Conservation (phyloP, 2,888 invertebrate species). For the Pollenia griseotomentosa region DNA sequence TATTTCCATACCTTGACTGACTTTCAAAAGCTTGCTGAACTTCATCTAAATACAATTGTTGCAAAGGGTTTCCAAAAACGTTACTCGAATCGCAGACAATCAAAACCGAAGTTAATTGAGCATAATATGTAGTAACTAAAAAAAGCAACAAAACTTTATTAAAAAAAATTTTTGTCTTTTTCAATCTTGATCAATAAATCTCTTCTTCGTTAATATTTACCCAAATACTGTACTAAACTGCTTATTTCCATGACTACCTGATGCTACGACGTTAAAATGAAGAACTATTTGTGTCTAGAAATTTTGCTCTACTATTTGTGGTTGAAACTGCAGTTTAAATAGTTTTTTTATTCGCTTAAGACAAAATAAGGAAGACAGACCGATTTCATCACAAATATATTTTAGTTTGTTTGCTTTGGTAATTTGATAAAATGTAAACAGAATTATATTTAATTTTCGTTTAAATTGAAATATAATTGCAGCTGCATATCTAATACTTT, state of each 20-base stretch:
- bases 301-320: constrained; percentile 41
- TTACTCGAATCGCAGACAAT: constrained; percentile 78
- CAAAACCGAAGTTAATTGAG: constrained; percentile 78
- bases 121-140: constrained; percentile 80
- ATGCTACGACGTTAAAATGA: constrained; percentile 39
- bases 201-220: constrained; percentile 49
- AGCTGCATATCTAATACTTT: constrained; percentile 41
- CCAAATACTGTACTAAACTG: constrained; percentile 59
- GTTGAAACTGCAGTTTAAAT: constrained; percentile 47
- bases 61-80: constrained; percentile 56
- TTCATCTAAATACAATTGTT: constrained; percentile 78
- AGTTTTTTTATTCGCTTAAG: constrained; percentile 45
- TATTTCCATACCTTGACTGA: constrained; percentile 69
- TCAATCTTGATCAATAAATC: constrained; percentile 9
- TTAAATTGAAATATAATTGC: constrained; percentile 72
- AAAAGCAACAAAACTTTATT: constrained; percentile 16
- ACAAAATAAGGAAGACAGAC: not conserved
- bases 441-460: constrained; percentile 63
- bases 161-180: not conserved
- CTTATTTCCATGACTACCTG: constrained; percentile 19
- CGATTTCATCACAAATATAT: constrained; percentile 30
- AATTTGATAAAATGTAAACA: constrained; percentile 66
- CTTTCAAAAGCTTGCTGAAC: constrained; percentile 77
- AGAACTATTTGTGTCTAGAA: not conserved
- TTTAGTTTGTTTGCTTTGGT: constrained; percentile 60